Evolutionary conservation across 2,888 invertebrate genomes (phyloP), one percentile per base, ranked within the genome.

Genomic region (Cremastinae sp.): DNA sequence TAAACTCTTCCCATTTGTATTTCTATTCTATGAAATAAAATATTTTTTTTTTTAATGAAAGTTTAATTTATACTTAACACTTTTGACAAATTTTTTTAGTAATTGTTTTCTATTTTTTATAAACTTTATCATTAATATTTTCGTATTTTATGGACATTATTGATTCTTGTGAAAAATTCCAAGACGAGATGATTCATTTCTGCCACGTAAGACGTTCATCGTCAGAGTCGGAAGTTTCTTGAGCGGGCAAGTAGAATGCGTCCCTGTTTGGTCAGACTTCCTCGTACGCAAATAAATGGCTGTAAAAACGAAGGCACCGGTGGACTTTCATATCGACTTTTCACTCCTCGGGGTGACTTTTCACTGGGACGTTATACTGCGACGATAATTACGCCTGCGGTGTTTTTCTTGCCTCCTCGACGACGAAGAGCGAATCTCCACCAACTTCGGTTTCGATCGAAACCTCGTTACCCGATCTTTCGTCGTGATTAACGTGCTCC

Each of bases 261-360:
- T 78, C 76, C 78, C 82, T 74, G 73, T 80, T 77, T 79, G 76
- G 80, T 82, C 81, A 80, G 80, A 70, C 82, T 51, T 58, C 68
- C 61, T 14, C 18, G 62, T 66, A 28, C 55, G 39, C 35, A 35
- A 14, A 10, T 18, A 18, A 28, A 47, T 35, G 53, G 53, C 12
- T 76, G 79, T 76, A 64, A 79, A 47, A 10, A 16, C 37, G 35
- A 35, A 55, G 12, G 37, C 47, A n/a, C 37, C 20, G 22, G 18
- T 12, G 18, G 56, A n/a, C 49, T 12, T 47, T n/a, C 28, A 16
- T 64, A 62, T 69, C 69, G 69, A 62, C 55, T 66, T 49, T 58
- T 8, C 18, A 28, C 45, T n/a, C 56, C 35, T 28, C 28, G 28
- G 18, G 45, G 18, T 56, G n/a, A 56, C 28, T 59, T 22, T 55